phyloP scores from a whole-genome alignment of 2,113 vertebrate genomes.

The Eudorcas thomsonii region DNA sequence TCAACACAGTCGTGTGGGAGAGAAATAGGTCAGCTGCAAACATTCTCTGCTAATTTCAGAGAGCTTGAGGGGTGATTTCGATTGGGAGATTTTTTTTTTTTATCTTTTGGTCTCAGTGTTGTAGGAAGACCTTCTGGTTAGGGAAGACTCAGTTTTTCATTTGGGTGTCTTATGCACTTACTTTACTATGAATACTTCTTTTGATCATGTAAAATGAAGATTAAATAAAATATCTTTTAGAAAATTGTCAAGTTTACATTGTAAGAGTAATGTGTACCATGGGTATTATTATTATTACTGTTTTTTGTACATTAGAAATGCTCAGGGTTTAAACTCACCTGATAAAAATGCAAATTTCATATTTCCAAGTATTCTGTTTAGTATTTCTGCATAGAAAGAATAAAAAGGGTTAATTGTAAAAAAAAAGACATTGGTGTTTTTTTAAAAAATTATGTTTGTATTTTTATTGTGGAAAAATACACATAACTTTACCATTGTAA shows the following conservation, averaged over 20 bases:
- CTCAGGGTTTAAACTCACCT: neutral
- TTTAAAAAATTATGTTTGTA: neutral
- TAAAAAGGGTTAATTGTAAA: neutral
- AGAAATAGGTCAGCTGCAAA: slow-evolving; percentile 82
- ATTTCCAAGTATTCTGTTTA: slow-evolving; percentile 30
- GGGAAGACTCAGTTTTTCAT: neutral
- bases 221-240: neutral
- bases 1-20: slow-evolving; percentile 53
- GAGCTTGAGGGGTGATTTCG: slow-evolving; percentile 43
- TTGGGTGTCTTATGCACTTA: neutral
- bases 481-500: neutral
- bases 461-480: neutral
- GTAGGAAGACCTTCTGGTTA: neutral
- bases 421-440: neutral
- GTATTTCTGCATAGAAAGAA: neutral
- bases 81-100: slow-evolving; percentile 40
- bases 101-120: neutral
- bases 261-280: neutral
- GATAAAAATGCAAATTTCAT: neutral
- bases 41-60: slow-evolving; percentile 51
- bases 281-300: neutral
- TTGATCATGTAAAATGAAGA: slow-evolving; percentile 24
- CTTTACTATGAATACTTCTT: neutral
- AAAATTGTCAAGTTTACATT: neutral
- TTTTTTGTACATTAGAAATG: neutral